These are phyloP conservation scores for Saxidomus purpurata DNA, from an alignment of 1,140 invertebrate species.

Conservation along the genomic window DNA sequence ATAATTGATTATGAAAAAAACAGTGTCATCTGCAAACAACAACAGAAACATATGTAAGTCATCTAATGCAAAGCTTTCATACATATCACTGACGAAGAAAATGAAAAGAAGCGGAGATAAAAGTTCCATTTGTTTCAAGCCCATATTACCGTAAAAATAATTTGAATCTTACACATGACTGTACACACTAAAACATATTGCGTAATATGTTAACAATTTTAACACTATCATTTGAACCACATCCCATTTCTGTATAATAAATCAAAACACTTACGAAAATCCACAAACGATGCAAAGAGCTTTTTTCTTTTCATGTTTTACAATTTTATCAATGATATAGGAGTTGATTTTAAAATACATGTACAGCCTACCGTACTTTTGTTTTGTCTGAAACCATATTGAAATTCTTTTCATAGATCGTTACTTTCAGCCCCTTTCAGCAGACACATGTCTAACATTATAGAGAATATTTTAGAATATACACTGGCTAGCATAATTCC, in stretches of 20 bases:
- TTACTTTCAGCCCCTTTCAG: not conserved
- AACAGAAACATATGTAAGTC: too few species aligned
- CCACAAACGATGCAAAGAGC: not conserved
- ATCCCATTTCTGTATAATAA: not conserved
- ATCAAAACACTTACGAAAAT: not conserved
- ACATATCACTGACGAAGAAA: too few species aligned
- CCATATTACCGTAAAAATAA: too few species aligned
- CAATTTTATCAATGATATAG: not conserved
- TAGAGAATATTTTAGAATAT: not conserved
- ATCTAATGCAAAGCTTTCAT: too few species aligned
- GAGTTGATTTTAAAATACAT: not conserved
- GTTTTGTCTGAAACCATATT: not conserved
- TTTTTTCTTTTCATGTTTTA: not conserved
- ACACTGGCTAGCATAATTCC: not conserved
- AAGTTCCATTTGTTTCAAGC: too few species aligned
- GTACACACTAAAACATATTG: too few species aligned
- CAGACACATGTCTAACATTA: not conserved
- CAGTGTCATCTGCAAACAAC: too few species aligned
- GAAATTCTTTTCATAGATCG: not conserved
- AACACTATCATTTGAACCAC: not conserved
- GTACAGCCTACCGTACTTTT: not conserved
- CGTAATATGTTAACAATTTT: too few species aligned
- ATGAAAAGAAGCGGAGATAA: too few species aligned
- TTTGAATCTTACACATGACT: too few species aligned
- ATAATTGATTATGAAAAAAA: too few species aligned